Conservation (phyloP, 2,113 vertebrate species). For the Mus spicilegus region DNA sequence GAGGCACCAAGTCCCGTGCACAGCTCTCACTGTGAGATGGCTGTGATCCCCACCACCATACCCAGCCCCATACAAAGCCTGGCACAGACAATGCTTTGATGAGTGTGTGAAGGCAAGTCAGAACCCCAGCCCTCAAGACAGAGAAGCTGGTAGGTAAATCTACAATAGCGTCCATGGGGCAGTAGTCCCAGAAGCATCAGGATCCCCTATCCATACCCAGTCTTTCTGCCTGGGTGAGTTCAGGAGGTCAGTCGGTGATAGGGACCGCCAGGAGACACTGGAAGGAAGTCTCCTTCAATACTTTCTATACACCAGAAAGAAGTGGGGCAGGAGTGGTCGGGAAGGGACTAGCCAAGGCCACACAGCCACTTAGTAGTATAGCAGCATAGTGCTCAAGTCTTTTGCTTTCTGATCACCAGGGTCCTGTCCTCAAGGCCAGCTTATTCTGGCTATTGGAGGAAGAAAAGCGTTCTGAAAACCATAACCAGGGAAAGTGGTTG, state of each 20-base stretch:
- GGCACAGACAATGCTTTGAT: background rate
- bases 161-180: background rate
- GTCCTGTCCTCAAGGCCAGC: background rate
- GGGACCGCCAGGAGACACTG: background rate
- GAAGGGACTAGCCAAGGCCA: background rate
- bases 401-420: rapidly evolving
- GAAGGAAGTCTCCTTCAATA: too few species aligned
- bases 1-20: background rate
- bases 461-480: background rate
- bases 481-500: background rate
- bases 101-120: background rate
- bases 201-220: background rate
- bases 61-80: background rate
- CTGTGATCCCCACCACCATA: background rate
- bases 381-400: background rate
- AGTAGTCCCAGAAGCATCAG: background rate
- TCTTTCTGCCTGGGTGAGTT: background rate
- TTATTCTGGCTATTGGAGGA: background rate
- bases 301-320: background rate
- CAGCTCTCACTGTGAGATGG: too few species aligned
- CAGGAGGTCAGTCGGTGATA: background rate
- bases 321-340: background rate
- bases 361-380: background rate
- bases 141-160: too few species aligned
- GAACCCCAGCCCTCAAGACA: background rate